Base-by-base conservation (phyloP, 2,888 invertebrate genomes). In the Cantharis flavilabris region DNA sequence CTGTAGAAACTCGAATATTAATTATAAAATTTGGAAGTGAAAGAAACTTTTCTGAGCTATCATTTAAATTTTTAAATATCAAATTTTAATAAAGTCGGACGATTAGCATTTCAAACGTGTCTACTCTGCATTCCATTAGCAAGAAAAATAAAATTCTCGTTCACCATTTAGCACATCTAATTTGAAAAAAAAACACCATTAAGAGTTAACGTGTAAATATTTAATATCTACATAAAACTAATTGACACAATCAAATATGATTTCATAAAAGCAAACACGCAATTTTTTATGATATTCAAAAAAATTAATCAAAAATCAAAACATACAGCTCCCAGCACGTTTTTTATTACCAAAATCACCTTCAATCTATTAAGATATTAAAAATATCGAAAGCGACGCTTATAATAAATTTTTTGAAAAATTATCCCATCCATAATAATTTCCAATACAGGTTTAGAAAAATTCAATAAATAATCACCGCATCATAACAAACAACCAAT, bases 381-480 rank as follows among this genome's bases (percentile, higher is more conserved):
- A 23, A 67, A 23, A 67, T 23, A 67, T 23, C 26, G 26, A 67
- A 67, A 5, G 23, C 23, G 23, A 67, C 26, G 65, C 3, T 13
- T 16, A 23, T 67, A 67, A 67, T 26, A 67, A 23, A 23, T 23
- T 20, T 26, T 67, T 67, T 67, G n/a, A 67, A 26, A 67, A n/a
- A 67, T 23, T 23, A 67, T 13, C 20, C 65, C 65, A 18, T 67
- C 23, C 65, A 23, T 67, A 67, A 49, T 49, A 49, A 67, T 67
- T 67, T 23, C 26, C 65, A 23, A 67, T 23, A 67, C 18, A 26
- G 26, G 65, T 67, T 67, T 67, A 26, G 65, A 67, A 67, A 67
- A 69, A 69, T 73, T 75, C 69, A 30, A 67, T 78, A 78, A 76
- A 77, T 80, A 77, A 77, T 78, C 70, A 67, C 72, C 13, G 30